Percentiles rank a stretch among this genome's conserved stretches.
Evolutionary conservation across 2,888 invertebrate species (phyloP).

Genomic region (Torymus tubicola): DNA sequence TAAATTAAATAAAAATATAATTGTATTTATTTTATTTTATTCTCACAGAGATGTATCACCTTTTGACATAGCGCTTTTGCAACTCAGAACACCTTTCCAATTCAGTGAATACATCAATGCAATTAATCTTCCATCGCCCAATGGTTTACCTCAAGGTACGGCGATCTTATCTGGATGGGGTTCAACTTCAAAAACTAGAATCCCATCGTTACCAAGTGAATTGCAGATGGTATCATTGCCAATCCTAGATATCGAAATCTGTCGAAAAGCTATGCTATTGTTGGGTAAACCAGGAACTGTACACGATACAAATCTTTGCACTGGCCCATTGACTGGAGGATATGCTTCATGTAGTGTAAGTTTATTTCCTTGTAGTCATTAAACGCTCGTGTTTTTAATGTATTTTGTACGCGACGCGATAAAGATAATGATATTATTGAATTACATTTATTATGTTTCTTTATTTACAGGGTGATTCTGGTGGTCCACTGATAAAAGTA

Average conservation of each 20-base stretch:
- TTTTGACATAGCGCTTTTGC: slow-evolving; percentile 78
- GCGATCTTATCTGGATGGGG: slow-evolving; percentile 3
- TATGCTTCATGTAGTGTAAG: slow-evolving; percentile 54
- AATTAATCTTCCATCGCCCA: slow-evolving; percentile 70
- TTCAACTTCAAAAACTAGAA: background rate
- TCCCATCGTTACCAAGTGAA: background rate
- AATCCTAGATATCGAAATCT: background rate
- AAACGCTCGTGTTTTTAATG: background rate
- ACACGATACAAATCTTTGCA: slow-evolving; percentile 65
- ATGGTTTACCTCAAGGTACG: background rate
- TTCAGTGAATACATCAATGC: slow-evolving; percentile 70
- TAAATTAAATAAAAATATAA: slow-evolving; percentile 1
- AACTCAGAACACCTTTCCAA: slow-evolving; percentile 68
- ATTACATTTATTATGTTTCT: too few species aligned
- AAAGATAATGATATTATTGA: too few species aligned
- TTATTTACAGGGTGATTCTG: slow-evolving; percentile 78
- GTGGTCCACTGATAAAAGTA: slow-evolving; percentile 75
- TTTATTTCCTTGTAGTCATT: background rate
- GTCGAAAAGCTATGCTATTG: too few species aligned
- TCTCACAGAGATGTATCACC: slow-evolving; percentile 66
- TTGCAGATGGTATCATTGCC: background rate
- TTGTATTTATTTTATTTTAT: slow-evolving; percentile 65
- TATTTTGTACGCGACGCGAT: too few species aligned
- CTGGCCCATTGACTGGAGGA: slow-evolving; percentile 62
- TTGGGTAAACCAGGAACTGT: too few species aligned